Conservation (phyloP, 2,888 invertebrate genomes). For the Mystacides longicornis region DNA sequence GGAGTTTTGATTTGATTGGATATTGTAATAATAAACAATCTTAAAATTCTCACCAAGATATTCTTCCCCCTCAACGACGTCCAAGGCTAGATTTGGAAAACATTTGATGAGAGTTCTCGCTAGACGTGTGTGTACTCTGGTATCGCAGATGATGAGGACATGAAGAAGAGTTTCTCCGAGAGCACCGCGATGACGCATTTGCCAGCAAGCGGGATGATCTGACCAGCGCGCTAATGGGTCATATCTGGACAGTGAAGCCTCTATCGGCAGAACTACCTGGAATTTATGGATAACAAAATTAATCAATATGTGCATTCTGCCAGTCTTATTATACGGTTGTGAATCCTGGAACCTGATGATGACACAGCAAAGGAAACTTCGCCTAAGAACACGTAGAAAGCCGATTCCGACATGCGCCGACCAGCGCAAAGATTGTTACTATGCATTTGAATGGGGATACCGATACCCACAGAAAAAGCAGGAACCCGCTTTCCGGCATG, state of each 20-base stretch:
- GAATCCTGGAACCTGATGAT: too few species aligned
- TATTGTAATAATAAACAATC: neutral
- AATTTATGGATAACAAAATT: neutral
- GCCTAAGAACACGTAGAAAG: too few species aligned
- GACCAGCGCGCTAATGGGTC: constrained; percentile 84
- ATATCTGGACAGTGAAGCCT: constrained; percentile 75
- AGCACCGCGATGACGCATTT: constrained; percentile 92
- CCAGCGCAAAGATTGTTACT: too few species aligned
- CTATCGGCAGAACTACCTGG: constrained; percentile 75
- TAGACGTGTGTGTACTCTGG: constrained; percentile 66
- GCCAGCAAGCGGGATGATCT: constrained; percentile 95
- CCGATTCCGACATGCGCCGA: too few species aligned
- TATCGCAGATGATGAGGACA: constrained; percentile 90
- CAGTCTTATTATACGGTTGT: too few species aligned
- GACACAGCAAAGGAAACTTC: too few species aligned
- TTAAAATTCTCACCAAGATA: constrained; percentile 63
- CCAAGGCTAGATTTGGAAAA: constrained; percentile 84
- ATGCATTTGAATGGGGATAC: too few species aligned
- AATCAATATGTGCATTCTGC: too few species aligned
- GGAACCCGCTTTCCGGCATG: too few species aligned
- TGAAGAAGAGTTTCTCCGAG: constrained; percentile 93
- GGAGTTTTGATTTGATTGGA: too few species aligned
- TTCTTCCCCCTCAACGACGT: constrained; percentile 96
- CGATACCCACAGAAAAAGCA: too few species aligned
- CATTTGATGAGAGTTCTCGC: constrained; percentile 85